Conservation (phyloP, 2,797 vertebrate genomes). For the Adelosebastes latens region DNA sequence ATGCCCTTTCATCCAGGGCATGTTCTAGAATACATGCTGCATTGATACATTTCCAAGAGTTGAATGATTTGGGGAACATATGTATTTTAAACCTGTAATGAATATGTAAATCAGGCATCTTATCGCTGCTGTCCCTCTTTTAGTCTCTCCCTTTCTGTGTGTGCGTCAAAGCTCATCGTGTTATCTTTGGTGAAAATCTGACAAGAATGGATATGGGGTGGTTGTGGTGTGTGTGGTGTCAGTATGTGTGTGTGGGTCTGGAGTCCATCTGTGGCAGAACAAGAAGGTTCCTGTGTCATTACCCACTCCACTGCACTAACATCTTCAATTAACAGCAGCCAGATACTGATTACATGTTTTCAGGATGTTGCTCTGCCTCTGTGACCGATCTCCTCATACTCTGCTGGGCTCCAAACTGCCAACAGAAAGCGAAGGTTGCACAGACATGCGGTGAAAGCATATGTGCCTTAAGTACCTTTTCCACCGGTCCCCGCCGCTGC, state of each 20-base stretch:
- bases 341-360: conserved; percentile 81
- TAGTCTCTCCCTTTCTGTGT: conserved; percentile 6
- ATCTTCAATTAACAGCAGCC: conserved; percentile 82
- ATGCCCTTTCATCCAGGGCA: not conserved
- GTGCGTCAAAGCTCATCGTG: not conserved
- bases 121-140: not conserved
- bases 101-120: not conserved
- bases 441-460: conserved; percentile 22
- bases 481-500: conserved; percentile 2
- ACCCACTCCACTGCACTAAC: conserved; percentile 81
- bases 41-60: not conserved
- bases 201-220: not conserved
- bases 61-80: not conserved
- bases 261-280: conserved; percentile 71
- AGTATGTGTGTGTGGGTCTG: not conserved
- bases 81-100: conserved; percentile 13
- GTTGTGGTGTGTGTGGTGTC: not conserved
- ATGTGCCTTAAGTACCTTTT: conserved; percentile 21
- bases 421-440: conserved; percentile 29
- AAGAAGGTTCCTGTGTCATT: conserved; percentile 79
- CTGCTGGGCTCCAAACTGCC: conserved; percentile 60
- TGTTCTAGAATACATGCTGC: not conserved
- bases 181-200: conserved; percentile 32
- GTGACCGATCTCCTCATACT: conserved; percentile 77
- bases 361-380: conserved; percentile 76